A percentile compares a stretch with the other conserved stretches of the same genome.
These are phyloP conservation scores for Drosophila saltans DNA, from an alignment of 1,140 invertebrate species.

Conservation along the genomic window DNA sequence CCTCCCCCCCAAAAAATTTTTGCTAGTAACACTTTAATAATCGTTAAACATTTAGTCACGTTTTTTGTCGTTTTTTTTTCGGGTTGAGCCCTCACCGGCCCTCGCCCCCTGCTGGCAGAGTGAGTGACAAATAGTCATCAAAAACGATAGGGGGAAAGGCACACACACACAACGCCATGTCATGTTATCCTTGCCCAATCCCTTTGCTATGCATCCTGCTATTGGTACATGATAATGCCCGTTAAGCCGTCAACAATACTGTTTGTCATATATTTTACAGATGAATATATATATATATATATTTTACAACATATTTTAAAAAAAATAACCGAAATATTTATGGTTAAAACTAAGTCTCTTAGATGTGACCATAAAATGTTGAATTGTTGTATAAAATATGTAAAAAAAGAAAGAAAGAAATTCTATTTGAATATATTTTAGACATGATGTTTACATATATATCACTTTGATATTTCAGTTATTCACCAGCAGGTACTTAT, in stretches of 20 bases:
- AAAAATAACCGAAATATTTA: not conserved
- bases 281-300: not conserved
- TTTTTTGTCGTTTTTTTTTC: slow-evolving; percentile 25
- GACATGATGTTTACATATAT: too few relatives aligned
- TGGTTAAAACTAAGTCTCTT: not conserved
- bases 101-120: not conserved
- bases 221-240: not conserved
- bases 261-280: slow-evolving; percentile 6
- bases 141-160: not conserved
- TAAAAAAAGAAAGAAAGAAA: not conserved
- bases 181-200: not conserved
- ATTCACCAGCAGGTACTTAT: too few relatives aligned
- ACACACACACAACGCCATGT: not conserved
- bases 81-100: not conserved
- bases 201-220: not conserved
- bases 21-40: slow-evolving; percentile 53
- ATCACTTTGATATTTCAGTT: too few relatives aligned
- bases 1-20: slow-evolving; percentile 28
- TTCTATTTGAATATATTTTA: not conserved
- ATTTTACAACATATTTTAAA: not conserved
- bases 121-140: slow-evolving; percentile 8
- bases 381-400: not conserved
- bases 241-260: not conserved
- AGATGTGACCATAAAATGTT: not conserved
- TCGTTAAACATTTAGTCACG: slow-evolving; percentile 66